Evolutionary conservation across 2,113 vertebrate genomes (phyloP), one percentile per base, ranked within the genome.

Genomic region (Semicossyphus pulcher): DNA sequence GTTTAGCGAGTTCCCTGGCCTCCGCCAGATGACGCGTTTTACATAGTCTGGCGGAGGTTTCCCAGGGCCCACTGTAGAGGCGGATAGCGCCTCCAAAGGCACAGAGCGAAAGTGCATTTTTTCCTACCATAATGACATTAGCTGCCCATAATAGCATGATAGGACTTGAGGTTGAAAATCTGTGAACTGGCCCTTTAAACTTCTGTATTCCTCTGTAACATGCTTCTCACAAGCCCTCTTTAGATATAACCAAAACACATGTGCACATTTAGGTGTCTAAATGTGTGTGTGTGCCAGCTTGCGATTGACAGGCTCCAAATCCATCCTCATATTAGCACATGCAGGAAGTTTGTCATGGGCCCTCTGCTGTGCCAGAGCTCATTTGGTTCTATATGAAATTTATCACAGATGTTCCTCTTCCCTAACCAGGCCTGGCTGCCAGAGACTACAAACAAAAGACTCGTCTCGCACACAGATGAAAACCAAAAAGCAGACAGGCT

Each of bases 381-480:
- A 90, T 92, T 92, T 90, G 82, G 85, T 87, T 87, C 54, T 60
- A 91, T 82, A 85, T 92, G 86, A 91, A 91, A 92, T 91, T 87
- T 84, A 85, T 88, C 90, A 89, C 91, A 92, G 91, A 92, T 92
- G 91, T 91, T 91, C 87, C 74, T 75, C 81, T 86, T 74, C 76
- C 61, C 75, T 90, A 74, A 84, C 61, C 81, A 64, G 76, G 88
- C 61, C 85, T 70, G 68, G 72, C 84, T 90, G 90, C 91, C 86
- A 88, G 82, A 85, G 80, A 86, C 76, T 16, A 47, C 62, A 81
- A 91, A 92, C 80, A 87, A 91, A 90, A 90, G 78, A 83, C 78
- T 83, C 21, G 10, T 87, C 79, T 70, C 73, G 16, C 62, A 47
- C 75, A 64, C 56, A 71, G 57, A 77, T 78, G 69, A 80, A 86